Conservation (phyloP, 2,888 invertebrate genomes). For the Augiades crinisus region DNA sequence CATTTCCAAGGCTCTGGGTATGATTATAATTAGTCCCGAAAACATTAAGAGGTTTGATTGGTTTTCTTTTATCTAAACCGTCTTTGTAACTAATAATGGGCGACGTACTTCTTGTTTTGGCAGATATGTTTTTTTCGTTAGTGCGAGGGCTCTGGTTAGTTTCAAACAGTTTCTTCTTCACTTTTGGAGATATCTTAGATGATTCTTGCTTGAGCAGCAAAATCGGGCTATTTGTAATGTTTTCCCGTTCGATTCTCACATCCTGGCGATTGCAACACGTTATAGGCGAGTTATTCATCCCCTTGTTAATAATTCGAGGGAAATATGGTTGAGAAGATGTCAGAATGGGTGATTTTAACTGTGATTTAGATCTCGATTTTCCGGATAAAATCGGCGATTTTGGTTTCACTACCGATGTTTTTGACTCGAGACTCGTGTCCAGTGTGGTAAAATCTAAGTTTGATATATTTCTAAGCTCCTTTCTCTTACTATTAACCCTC, state of each 20-base stretch:
- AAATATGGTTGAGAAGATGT: constrained; percentile 29
- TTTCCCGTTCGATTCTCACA: no score
- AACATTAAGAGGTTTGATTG: no score
- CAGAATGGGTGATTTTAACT: constrained; percentile 46
- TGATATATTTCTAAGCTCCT: constrained; percentile 45
- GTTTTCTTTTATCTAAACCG: constrained; percentile 1
- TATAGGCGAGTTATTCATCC: constrained; percentile 43
- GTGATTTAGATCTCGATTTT: constrained; percentile 13
- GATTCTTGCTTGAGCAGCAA: constrained; percentile 43
- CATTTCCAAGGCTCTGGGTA: not conserved
- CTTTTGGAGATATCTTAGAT: constrained; percentile 40
- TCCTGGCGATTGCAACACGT: constrained; percentile 31
- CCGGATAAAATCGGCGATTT: constrained; percentile 44
- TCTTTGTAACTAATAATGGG: constrained; percentile 19
- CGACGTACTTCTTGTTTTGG: constrained; percentile 16
- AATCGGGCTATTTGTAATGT: constrained; percentile 50
- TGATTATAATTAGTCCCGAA: not conserved
- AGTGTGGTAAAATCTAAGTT: constrained; percentile 55
- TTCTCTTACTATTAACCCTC: constrained; percentile 46
- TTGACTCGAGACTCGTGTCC: constrained; percentile 38
- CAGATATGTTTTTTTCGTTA: constrained; percentile 4
- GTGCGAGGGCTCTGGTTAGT: not conserved
- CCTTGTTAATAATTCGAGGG: not conserved
- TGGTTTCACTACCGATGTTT: constrained; percentile 21
- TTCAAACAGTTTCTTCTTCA: constrained; percentile 51